Base-by-base conservation (phyloP, 1,140 invertebrate species). In the Drosophila orosa region DNA sequence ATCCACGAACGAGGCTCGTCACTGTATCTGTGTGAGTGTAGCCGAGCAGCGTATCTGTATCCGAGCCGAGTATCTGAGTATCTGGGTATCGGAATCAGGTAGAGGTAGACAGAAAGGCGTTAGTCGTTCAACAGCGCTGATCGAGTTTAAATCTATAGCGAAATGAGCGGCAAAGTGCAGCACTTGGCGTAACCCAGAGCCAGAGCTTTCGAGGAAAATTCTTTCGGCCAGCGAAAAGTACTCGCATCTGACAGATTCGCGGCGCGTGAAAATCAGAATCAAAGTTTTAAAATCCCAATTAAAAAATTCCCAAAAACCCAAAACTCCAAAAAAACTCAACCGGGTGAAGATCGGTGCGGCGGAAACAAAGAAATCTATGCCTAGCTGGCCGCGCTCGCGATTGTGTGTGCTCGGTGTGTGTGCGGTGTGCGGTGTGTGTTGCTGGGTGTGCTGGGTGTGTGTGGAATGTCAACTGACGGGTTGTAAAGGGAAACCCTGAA, bases 81-180 rank as follows among this genome's bases (percentile, higher is more conserved):
- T 80, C 80, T 78, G 54, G 55, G 82, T 85, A 78, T 86, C 81
- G 80, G 90, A 90, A 89, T 89, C 83, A 92, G 91, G 91, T 90
- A 91, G 90, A 91, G 90, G 83, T 90, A 92, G 91, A 92, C 91
- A 92, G 85, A 77, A 75, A 92, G 91, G 91, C 91, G 91, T 92
- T 92, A 92, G 91, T 92, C 90, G 91, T 91, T 91, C 91, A 74
- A 83, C 89, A 91, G 86, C 91, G 81, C 84, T 92, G 91, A 86
- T 91, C 91, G 91, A 91, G 90, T 92, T 85, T 76, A 90, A 90
- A 90, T 80, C 87, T 79, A 90, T 90, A 73, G 48, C 66, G 68
- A 58, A 58, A 54, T 67, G 48, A 61, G 58, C 68, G 68, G 78
- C 71, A 68, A 80, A 81, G 57, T 58, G 61, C 72, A 59, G 44